These are phyloP conservation scores for Trichonephila clavata DNA, from an alignment of 1,140 invertebrate genomes.

Conservation along the genomic window DNA sequence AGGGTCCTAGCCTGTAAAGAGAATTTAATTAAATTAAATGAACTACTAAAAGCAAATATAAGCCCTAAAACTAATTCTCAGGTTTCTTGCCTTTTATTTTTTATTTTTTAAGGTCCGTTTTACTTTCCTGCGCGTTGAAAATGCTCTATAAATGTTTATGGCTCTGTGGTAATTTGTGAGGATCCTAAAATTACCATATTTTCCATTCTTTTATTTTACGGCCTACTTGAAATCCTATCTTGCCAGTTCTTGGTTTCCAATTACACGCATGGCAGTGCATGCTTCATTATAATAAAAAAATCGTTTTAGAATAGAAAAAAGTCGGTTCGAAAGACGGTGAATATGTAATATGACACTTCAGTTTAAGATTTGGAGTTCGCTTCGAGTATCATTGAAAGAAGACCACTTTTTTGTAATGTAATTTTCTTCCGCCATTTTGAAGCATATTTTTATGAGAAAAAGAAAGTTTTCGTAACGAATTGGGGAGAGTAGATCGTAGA, in stretches of 20 bases:
- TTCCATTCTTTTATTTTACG: constrained; percentile 34
- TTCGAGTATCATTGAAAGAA: neutral
- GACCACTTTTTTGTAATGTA: neutral
- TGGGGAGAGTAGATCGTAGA: too few species aligned
- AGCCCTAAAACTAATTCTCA: neutral
- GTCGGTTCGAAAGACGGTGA: neutral
- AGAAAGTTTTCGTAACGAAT: too few species aligned
- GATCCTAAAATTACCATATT: constrained; percentile 42
- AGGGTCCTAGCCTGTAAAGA: neutral
- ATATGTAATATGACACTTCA: constrained; percentile 6
- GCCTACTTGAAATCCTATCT: neutral
- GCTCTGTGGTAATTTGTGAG: constrained; percentile 10
- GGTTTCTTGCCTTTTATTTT: neutral
- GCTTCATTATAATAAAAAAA: constrained; percentile 1
- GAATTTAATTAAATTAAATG: neutral
- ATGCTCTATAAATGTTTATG: constrained; percentile 31
- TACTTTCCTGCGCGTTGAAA: neutral
- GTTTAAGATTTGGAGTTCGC: neutral
- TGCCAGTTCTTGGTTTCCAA: constrained; percentile 5
- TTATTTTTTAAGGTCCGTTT: neutral
- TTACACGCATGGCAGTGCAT: constrained; percentile 28
- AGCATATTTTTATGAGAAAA: neutral
- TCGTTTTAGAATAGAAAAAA: neutral
- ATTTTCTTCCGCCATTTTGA: neutral
- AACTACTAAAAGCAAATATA: neutral